Conservation (phyloP, 2,888 invertebrate species). For the Abrostola triplasia region DNA sequence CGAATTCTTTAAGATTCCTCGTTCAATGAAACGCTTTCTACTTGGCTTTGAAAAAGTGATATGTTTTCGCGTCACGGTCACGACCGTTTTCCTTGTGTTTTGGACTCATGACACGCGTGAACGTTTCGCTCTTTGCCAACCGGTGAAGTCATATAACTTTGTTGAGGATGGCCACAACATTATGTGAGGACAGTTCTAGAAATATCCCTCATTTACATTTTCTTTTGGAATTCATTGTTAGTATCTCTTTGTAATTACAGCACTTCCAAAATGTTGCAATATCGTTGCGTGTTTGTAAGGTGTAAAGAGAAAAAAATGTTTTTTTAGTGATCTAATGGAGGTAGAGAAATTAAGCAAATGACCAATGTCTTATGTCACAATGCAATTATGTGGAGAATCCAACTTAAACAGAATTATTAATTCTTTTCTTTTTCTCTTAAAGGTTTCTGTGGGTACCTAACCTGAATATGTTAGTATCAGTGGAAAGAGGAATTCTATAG, state of each 20-base stretch:
- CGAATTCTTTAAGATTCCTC: conserved; percentile 44
- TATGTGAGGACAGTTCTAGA: conserved; percentile 30
- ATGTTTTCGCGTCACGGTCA: conserved; percentile 65
- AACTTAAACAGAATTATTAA: no score
- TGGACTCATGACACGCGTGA: conserved; percentile 60
- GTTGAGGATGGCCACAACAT: conserved; percentile 60
- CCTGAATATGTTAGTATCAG: no score
- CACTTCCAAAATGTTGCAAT: conserved; percentile 21
- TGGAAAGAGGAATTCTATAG: no score
- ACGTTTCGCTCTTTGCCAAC: conserved; percentile 57
- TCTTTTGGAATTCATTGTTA: no score
- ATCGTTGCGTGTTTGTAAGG: not conserved
- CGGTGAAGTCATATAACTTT: conserved; percentile 38
- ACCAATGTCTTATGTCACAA: no score
- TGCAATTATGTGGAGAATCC: no score
- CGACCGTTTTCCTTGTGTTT: conserved; percentile 59
- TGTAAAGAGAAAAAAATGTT: not conserved
- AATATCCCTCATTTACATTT: conserved; percentile 22
- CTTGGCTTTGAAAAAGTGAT: conserved; percentile 57
- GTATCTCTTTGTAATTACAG: not conserved
- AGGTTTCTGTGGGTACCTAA: no score
- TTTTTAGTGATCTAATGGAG: not conserved
- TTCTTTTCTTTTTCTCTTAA: no score
- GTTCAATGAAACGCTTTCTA: conserved; percentile 59
- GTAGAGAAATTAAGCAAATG: no score